These are phyloP conservation scores for Gerris buenoi DNA, from an alignment of 1,140 invertebrate genomes.

Conservation along the genomic window DNA sequence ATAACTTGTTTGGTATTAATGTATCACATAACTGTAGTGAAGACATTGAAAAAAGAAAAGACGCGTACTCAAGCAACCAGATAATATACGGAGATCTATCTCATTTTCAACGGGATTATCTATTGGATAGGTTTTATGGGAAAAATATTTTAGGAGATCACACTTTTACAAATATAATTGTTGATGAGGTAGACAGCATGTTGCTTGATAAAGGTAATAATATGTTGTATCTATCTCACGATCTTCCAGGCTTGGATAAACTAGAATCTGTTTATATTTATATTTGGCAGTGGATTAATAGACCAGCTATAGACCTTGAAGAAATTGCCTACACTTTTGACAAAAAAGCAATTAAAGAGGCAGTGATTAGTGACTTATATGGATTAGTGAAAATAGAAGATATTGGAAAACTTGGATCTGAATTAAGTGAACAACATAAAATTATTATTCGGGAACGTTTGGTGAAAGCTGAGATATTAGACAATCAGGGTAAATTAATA, in stretches of 20 bases:
- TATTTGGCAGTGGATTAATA: constrained; percentile 26
- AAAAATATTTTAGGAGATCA: constrained; percentile 22
- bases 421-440: background rate
- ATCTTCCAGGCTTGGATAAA: constrained; percentile 25
- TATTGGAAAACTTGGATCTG: background rate
- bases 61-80: constrained; percentile 18
- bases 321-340: constrained; percentile 10
- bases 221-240: constrained; percentile 27
- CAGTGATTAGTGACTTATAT: background rate
- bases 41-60: constrained; percentile 17
- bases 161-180: constrained; percentile 22
- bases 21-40: constrained; percentile 24
- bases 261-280: constrained; percentile 26
- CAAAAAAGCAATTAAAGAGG: background rate
- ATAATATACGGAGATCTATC: constrained; percentile 27
- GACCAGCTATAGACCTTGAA: constrained; percentile 11
- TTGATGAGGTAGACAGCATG: constrained; percentile 32
- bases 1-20: constrained; percentile 21
- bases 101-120: constrained; percentile 27
- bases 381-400: background rate
- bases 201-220: constrained; percentile 28
- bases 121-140: constrained; percentile 24
- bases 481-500: background rate
- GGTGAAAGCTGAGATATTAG: background rate
- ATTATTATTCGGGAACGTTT: background rate